Base-by-base conservation (phyloP, 64 coral and sea anemone species). In the Cladopsammia gracilis region DNA sequence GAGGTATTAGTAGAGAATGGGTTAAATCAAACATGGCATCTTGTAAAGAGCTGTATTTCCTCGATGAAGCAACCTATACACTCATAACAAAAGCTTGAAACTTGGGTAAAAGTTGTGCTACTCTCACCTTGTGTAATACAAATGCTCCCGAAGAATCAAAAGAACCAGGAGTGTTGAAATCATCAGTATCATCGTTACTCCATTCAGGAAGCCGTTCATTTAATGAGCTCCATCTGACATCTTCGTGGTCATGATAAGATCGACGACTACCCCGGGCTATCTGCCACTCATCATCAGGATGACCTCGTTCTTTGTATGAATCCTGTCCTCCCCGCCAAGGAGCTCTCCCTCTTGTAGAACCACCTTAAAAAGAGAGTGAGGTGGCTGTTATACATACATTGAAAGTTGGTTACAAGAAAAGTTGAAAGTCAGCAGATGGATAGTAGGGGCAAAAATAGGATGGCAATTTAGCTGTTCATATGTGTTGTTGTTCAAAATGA, bases 61-160 rank as follows among this genome's bases (percentile, higher is more conserved):
- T 34, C 34, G 34, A 34, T 34, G 1, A 56, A 7, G 12, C 53
- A 6, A 56, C 7, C 53, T 56, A 5, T 10, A 56, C 53, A 56
- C 53, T 5, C 7, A 12, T 56, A 7, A 56, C 12, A 3, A 56
- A 56, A 12, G 53, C 53, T 56, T 12, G 1, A 56, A 56, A 56
- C 34, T 34, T 34, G 3, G 12, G 7, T 56, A 56, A 56, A 56
- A 56, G 53, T 12, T 10, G 53, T 10, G 12, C 53, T 49, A 49
- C 7, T 5, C 26, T 86, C 68, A 78, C 91, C 91, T 93, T 93
- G 10, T 81, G 64, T 9, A 60, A 93, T n/a, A 83, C 74, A 87
- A 93, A 93, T 57, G 91, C 91, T 62, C 86, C 93, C 64, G 92
- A 86, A 25, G 94, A 90, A 82, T 93, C 92, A 88, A 99, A 99